Percentiles rank a stretch among this genome's conserved stretches.
These are phyloP conservation scores for Ursus arctos DNA, from an alignment of 2,113 vertebrate genomes.

Conservation along the genomic window DNA sequence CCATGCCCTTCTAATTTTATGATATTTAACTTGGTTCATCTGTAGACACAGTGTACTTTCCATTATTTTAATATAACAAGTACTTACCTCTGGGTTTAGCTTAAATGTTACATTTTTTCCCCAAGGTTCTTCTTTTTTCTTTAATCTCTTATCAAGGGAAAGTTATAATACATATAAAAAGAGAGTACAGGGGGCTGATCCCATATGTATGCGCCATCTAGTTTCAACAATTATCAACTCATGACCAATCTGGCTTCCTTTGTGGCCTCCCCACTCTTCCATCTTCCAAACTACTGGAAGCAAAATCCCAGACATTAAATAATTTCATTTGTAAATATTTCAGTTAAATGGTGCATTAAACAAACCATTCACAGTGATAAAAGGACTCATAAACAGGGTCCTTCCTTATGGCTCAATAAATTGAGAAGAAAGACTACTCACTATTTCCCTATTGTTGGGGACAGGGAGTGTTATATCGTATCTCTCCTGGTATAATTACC, in stretches of 20 bases:
- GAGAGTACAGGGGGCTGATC: background rate
- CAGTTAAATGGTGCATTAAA: constrained; percentile 32
- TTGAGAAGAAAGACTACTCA: background rate
- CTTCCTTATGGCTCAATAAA: constrained; percentile 32
- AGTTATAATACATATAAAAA: constrained; percentile 50
- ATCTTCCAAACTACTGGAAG: constrained; percentile 35
- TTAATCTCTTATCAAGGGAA: constrained; percentile 44
- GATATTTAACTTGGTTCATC: constrained; percentile 21
- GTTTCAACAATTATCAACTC: constrained; percentile 45
- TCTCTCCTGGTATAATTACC: background rate
- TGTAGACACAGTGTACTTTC: background rate
- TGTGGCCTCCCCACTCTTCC: background rate
- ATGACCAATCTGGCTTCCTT: constrained; percentile 15
- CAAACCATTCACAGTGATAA: constrained; percentile 55
- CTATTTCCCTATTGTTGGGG: constrained; percentile 3
- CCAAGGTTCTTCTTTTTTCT: background rate
- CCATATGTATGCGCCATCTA: background rate
- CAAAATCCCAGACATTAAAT: constrained; percentile 47
- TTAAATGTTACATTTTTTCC: constrained; percentile 20
- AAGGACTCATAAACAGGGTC: constrained; percentile 30
- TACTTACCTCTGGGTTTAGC: background rate
- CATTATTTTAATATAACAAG: constrained; percentile 47
- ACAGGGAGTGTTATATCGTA: background rate
- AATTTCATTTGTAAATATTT: constrained; percentile 62
- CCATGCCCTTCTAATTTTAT: background rate